Evolutionary conservation across 2,888 invertebrate species (phyloP), one percentile per base, ranked within the genome.

Genomic region (Drosophila infuscata): DNA sequence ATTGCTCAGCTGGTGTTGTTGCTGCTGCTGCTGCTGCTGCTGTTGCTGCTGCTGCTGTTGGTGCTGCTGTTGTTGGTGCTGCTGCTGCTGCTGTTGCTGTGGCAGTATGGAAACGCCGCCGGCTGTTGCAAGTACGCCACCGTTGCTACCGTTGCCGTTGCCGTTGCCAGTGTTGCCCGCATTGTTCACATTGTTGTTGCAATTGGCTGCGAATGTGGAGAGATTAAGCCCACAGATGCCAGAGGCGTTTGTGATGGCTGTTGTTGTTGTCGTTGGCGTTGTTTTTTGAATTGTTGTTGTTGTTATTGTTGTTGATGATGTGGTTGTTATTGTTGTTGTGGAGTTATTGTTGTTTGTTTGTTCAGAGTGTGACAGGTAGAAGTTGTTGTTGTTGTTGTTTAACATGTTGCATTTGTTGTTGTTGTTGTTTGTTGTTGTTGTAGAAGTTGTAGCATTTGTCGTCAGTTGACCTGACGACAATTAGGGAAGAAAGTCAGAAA

Each of bases 401-500:
- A 79, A 70, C 64, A 78, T 81, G 84, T 88, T 80, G 85, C 76
- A 72, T 82, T 80, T 80, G 64, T 83, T 70, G 79, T 84, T 76
- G 80, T 70, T 67, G 74, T 69, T 76, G 61, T 38, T 71, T 66
- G 70, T 70, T 75, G 76, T 83, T 78, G 77, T 91, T 77, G 91
- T 84, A 79, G 89, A 88, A 81, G 87, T 90, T 90, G 92, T 88
- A 81, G 92, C 87, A 89, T 91, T 92, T 92, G 93, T 93, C 93
- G 93, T 93, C 93, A 93, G 93, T 91, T 93, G 92, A 93, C 93
- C 93, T 93, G 93, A 93, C 93, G 93, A 93, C 93, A 93, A 92
- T 74, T 86, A 49, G 92, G 92, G 91, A 92, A 92, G 89, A 93
- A 93, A 93, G 91, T 92, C 92, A 93, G 92, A 93, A 93, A 93